These are phyloP conservation scores for Parelbella ahira DNA, from an alignment of 2,888 invertebrate species.

Conservation along the genomic window DNA sequence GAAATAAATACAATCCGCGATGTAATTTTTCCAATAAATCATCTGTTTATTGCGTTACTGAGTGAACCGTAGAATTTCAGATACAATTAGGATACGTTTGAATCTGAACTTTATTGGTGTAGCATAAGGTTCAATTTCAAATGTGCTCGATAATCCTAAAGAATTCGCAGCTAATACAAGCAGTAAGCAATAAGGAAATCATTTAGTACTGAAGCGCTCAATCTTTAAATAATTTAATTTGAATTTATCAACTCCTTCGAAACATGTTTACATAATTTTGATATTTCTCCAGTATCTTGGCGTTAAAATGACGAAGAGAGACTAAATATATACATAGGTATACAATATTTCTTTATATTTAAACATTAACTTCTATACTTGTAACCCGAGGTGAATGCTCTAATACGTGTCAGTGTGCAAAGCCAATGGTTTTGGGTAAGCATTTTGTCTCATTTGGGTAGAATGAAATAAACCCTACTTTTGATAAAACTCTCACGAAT, in stretches of 20 bases:
- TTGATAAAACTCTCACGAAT: too few species aligned
- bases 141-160: not conserved
- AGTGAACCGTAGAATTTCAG: not conserved
- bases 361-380: too few species aligned
- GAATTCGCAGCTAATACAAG: constrained; percentile 11
- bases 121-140: not conserved
- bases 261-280: too few species aligned
- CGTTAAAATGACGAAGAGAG: too few species aligned
- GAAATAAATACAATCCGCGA: constrained; percentile 2
- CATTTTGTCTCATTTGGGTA: too few species aligned
- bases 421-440: too few species aligned
- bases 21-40: constrained; percentile 8
- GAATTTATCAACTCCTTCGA: not conserved
- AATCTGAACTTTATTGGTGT: not conserved
- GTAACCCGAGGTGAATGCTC: too few species aligned
- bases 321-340: too few species aligned
- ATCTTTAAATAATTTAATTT: constrained; percentile 8
- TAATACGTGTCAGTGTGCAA: too few species aligned
- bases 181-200: constrained; percentile 14
- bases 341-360: too few species aligned
- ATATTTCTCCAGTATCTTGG: too few species aligned
- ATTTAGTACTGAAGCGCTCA: constrained; percentile 3
- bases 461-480: too few species aligned
- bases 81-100: not conserved
- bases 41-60: constrained; percentile 5